phyloP scores from a whole-genome alignment of 2,888 invertebrate species.

The Dorcus parallelipipedus region DNA sequence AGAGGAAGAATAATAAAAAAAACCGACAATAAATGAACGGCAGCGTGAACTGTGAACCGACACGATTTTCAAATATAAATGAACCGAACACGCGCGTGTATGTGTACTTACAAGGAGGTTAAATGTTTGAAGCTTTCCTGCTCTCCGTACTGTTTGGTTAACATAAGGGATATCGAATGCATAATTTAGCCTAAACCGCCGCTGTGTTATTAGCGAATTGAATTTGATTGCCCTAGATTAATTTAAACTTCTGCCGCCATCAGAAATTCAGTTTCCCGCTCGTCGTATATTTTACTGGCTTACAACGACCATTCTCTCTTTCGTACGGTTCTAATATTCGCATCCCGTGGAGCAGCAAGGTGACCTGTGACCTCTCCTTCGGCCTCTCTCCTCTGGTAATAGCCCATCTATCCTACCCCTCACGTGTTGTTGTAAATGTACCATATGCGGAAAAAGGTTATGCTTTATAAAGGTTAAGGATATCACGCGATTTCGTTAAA shows the following conservation, averaged over 20 bases:
- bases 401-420: constrained; percentile 27
- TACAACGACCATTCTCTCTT: constrained; percentile 13
- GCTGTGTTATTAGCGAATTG: no score
- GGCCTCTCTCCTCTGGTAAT: constrained; percentile 21
- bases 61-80: constrained; percentile 29
- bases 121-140: constrained; percentile 11
- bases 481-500: constrained; percentile 10
- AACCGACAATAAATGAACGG: constrained; percentile 32
- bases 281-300: not conserved
- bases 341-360: constrained; percentile 23
- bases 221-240: no score
- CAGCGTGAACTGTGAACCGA: constrained; percentile 31
- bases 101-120: constrained; percentile 16
- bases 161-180: no score
- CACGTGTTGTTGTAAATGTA: constrained; percentile 26
- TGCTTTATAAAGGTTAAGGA: constrained; percentile 20
- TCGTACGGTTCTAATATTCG: constrained; percentile 19
- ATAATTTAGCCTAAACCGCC: no score
- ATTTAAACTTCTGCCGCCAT: no score
- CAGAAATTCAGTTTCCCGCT: no score
- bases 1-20: constrained; percentile 18
- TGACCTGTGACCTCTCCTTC: constrained; percentile 26
- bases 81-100: constrained; percentile 6
- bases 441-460: constrained; percentile 22
- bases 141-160: no score